A percentile compares a stretch with the other conserved stretches of the same genome.
phyloP scores from a whole-genome alignment of 2,797 vertebrate genomes.

The Sebastiscus albofasciatus region DNA sequence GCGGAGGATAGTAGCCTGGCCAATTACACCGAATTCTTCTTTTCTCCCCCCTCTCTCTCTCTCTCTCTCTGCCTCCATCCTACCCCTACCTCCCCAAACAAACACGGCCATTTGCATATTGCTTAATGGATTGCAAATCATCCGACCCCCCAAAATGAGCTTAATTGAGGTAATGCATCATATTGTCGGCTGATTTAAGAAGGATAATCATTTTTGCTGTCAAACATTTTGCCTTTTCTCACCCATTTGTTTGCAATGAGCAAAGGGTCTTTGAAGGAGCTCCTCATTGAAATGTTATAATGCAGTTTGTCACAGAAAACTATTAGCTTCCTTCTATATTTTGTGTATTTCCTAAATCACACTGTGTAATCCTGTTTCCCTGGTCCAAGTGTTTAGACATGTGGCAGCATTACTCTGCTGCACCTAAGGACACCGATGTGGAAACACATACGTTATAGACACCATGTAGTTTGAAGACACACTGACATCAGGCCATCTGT shows the following conservation, averaged over 20 bases:
- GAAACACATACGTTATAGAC: background rate
- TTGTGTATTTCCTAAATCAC: background rate
- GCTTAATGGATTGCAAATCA: constrained; percentile 79
- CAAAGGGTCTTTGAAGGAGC: constrained; percentile 1
- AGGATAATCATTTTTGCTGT: constrained; percentile 57
- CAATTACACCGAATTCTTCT: constrained; percentile 68
- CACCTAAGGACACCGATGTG: background rate
- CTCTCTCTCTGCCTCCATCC: constrained; percentile 17
- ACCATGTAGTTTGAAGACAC: background rate
- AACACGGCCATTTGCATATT: constrained; percentile 79
- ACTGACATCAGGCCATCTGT: too few species aligned
- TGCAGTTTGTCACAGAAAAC: background rate
- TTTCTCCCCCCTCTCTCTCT: constrained; percentile 19
- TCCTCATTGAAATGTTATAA: background rate
- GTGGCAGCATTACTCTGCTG: background rate
- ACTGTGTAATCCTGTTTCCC: background rate
- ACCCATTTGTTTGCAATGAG: constrained; percentile 18
- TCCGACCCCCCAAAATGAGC: constrained; percentile 58
- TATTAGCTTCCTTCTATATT: background rate
- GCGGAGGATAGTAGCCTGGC: constrained; percentile 58
- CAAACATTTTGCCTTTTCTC: constrained; percentile 30
- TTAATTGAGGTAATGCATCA: constrained; percentile 78
- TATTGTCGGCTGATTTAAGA: constrained; percentile 61
- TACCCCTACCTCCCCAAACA: constrained; percentile 66
- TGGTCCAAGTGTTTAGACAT: background rate